Evolutionary conservation across 2,888 invertebrate genomes (phyloP).

Genomic region (Lycaena phlaeas): DNA sequence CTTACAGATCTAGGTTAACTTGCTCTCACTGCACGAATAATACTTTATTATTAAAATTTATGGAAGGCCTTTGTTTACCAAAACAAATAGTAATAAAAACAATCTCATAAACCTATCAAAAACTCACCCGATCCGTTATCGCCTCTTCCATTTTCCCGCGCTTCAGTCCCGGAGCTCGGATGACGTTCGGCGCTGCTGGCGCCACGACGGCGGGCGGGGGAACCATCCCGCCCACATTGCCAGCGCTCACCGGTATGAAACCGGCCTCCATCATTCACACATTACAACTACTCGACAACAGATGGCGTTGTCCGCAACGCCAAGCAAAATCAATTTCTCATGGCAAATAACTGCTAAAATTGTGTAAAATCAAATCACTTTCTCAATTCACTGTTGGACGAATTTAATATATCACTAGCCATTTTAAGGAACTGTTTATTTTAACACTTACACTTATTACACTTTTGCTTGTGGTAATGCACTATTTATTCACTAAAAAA

Average conservation of each 20-base stretch:
- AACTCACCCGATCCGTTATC: slow-evolving; percentile 83
- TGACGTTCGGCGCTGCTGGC: slow-evolving; percentile 75
- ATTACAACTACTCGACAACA: slow-evolving; percentile 37
- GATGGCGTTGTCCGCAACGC: slow-evolving; percentile 39
- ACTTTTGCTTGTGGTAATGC: not conserved
- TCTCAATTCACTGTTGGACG: slow-evolving; percentile 51
- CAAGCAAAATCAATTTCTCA: slow-evolving; percentile 17
- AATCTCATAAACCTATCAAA: slow-evolving; percentile 22
- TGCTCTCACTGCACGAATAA: too few relatives aligned
- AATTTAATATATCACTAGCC: slow-evolving; percentile 40
- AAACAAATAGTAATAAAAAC: too few relatives aligned
- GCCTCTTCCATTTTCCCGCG: slow-evolving; percentile 85
- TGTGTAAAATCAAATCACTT: slow-evolving; percentile 24
- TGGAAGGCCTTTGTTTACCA: too few relatives aligned
- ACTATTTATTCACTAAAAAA: not conserved
- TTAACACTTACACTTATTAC: slow-evolving; percentile 1
- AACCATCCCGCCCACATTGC: slow-evolving; percentile 29
- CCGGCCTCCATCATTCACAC: slow-evolving; percentile 62
- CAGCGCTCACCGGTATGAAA: slow-evolving; percentile 51
- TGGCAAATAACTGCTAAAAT: too few relatives aligned
- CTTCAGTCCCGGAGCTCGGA: slow-evolving; percentile 84
- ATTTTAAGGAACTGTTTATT: slow-evolving; percentile 43
- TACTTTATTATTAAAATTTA: too few relatives aligned
- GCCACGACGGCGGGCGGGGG: slow-evolving; percentile 47
- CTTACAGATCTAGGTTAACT: too few relatives aligned